Evolutionary conservation across 1,140 invertebrate genomes (phyloP).

Genomic region (Lordiphosa mommai): DNA sequence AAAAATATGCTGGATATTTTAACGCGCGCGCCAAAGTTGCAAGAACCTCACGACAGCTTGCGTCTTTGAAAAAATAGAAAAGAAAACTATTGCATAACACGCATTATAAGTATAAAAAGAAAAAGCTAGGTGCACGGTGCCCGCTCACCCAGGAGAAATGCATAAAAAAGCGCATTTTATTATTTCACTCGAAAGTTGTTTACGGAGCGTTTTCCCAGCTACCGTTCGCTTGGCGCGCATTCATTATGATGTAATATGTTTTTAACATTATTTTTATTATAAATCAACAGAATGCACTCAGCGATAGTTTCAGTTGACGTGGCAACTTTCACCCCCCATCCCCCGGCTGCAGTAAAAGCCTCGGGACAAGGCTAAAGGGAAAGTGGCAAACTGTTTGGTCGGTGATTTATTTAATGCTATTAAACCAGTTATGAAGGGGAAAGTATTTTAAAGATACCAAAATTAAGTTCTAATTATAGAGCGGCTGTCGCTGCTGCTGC

Average conservation of each 20-base stretch:
- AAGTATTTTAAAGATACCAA: background rate
- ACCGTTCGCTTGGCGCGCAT: conserved; percentile 17
- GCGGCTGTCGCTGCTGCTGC: conserved; percentile 6
- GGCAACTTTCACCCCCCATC: conserved; percentile 31
- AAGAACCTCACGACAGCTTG: too few relatives aligned
- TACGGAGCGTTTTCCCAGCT: conserved; percentile 7
- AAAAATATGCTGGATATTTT: too few relatives aligned
- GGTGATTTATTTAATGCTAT: conserved; percentile 62
- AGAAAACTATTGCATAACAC: too few relatives aligned
- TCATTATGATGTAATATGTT: conserved; percentile 71
- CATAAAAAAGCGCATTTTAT: background rate
- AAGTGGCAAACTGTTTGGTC: conserved; percentile 26
- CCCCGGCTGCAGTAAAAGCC: conserved; percentile 9
- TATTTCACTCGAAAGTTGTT: conserved; percentile 3
- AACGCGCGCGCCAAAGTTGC: too few relatives aligned
- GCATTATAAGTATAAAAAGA: too few relatives aligned
- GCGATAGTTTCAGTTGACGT: conserved; percentile 49
- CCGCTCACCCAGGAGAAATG: too few relatives aligned
- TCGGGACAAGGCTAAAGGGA: background rate
- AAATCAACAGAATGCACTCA: conserved; percentile 71
- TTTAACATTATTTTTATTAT: conserved; percentile 75
- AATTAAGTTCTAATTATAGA: background rate
- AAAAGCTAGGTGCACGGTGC: too few relatives aligned
- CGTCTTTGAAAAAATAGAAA: too few relatives aligned
- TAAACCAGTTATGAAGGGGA: conserved; percentile 42